Percentiles rank a stretch among this genome's conserved stretches.
Conservation (phyloP, 1,140 invertebrate genomes). For the Cyclina sinensis region DNA sequence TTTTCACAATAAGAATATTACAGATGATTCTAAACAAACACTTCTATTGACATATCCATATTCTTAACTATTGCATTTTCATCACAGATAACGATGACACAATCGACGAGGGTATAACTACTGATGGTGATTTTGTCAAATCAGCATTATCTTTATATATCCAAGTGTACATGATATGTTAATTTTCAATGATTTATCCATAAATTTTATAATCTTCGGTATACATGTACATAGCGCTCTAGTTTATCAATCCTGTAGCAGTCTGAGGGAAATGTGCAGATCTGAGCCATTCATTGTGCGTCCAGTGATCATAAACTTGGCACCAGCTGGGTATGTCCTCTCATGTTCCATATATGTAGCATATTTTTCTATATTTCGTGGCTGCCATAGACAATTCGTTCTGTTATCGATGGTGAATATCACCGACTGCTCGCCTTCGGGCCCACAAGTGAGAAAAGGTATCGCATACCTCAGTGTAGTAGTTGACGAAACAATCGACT, state of each 20-base stretch:
- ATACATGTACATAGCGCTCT: too few species aligned
- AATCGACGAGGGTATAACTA: too few species aligned
- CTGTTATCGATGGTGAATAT: constrained; percentile 34
- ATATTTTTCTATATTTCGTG: constrained; percentile 49
- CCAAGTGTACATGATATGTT: too few species aligned
- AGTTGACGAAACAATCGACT: constrained; percentile 25
- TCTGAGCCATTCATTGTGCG: background rate
- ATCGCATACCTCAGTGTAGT: background rate
- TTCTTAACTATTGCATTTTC: too few species aligned
- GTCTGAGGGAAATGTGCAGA: background rate
- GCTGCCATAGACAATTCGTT: constrained; percentile 1
- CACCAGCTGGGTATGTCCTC: constrained; percentile 49
- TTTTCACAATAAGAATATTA: too few species aligned
- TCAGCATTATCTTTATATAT: too few species aligned
- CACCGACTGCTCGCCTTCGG: background rate
- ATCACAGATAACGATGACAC: too few species aligned
- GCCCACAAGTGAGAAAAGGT: background rate
- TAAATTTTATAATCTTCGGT: too few species aligned
- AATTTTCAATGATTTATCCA: too few species aligned
- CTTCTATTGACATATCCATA: too few species aligned
- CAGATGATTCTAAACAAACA: too few species aligned
- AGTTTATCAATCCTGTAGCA: constrained; percentile 29
- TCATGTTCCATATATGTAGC: constrained; percentile 14
- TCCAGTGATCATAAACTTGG: constrained; percentile 42
- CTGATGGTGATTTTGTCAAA: too few species aligned